Percentiles rank a stretch among this genome's conserved stretches.
phyloP scores from a whole-genome alignment of 1,140 invertebrate genomes.

The Neodiprion fabricii region DNA sequence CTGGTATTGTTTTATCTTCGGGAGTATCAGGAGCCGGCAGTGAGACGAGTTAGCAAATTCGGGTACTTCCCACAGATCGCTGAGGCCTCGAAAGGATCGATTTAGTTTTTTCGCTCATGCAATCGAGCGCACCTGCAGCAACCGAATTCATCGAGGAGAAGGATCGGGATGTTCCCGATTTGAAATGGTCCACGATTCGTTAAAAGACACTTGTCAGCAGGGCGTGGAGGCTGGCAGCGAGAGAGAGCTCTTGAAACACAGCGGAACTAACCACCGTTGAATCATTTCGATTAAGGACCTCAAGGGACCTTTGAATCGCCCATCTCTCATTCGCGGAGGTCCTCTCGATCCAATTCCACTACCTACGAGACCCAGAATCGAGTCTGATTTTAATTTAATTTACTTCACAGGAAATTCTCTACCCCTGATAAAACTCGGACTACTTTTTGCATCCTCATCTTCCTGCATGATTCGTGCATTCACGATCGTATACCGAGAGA shows the following conservation, averaged over 20 bases:
- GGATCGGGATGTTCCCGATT: constrained; percentile 10
- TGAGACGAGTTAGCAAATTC: no score
- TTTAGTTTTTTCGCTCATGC: neutral
- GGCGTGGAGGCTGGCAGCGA: neutral
- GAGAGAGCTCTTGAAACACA: neutral
- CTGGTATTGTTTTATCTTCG: neutral
- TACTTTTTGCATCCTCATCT: neutral
- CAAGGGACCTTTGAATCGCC: neutral
- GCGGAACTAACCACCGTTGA: constrained; percentile 6
- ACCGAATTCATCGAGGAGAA: neutral
- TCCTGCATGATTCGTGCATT: neutral
- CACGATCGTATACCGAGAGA: neutral
- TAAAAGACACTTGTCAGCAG: constrained; percentile 8
- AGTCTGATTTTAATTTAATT: constrained; percentile 10
- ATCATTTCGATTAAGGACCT: constrained; percentile 10
- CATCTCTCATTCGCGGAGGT: neutral
- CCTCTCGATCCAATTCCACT: neutral
- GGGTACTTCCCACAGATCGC: no score
- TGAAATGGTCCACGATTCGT: constrained; percentile 8
- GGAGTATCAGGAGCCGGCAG: no score
- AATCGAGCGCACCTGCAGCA: neutral
- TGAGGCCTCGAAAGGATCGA: neutral
- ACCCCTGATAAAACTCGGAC: neutral
- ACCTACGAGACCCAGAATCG: neutral
- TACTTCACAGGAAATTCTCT: neutral